Evolutionary conservation across 2,888 invertebrate species (phyloP).

Genomic region (Gari tellinella): DNA sequence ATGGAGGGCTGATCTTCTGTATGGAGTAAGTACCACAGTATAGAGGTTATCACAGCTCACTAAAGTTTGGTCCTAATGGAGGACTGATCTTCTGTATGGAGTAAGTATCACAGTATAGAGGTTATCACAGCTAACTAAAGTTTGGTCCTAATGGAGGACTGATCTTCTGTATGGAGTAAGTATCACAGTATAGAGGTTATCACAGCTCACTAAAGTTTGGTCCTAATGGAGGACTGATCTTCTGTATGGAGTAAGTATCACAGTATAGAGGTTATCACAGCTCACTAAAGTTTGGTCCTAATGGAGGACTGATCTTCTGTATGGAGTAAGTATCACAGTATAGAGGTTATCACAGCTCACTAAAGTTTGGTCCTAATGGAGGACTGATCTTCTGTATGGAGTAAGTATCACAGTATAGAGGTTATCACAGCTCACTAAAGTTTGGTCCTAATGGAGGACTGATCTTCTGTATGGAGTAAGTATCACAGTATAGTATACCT

Average conservation of each 20-base stretch:
- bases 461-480: no score
- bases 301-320: conserved; percentile 98
- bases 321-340: no score
- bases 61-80: conserved; percentile 98
- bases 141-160: conserved; percentile 99
- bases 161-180: conserved; percentile 96
- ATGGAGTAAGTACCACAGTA: conserved; percentile 94
- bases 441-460: conserved; percentile 99
- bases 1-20: conserved; percentile 98
- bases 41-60: no score
- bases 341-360: no score
- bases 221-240: conserved; percentile 98
- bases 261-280: no score
- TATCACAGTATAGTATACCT: no score
- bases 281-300: conserved; percentile 96
- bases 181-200: no score
- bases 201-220: conserved; percentile 96
- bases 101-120: no score
- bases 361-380: conserved; percentile 98
- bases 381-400: conserved; percentile 97
- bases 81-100: conserved; percentile 98
- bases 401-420: no score
- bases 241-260: no score
- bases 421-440: conserved; percentile 92
- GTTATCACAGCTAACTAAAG: conserved; percentile 94